Conservation (phyloP, 2,888 invertebrate genomes). For the Amphipoea lucens region DNA sequence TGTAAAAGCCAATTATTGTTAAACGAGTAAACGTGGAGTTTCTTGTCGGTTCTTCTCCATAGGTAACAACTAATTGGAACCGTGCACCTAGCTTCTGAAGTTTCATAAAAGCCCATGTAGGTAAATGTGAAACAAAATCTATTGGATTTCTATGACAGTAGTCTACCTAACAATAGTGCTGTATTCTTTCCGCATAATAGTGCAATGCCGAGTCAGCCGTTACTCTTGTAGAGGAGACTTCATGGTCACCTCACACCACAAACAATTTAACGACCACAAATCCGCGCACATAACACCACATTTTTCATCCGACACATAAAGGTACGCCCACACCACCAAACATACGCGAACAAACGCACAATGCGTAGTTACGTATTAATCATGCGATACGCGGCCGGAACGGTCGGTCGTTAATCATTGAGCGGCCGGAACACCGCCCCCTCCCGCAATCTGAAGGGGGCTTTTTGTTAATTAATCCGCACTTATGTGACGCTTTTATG, state of each 20-base stretch:
- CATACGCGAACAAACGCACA: slow-evolving; percentile 74
- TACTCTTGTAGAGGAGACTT: background rate
- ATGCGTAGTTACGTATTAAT: slow-evolving; percentile 87
- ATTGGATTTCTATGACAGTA: too few species aligned
- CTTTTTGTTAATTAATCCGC: slow-evolving; percentile 89
- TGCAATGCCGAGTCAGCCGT: background rate
- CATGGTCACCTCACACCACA: slow-evolving; percentile 18
- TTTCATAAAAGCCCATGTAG: background rate
- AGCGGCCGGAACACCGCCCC: slow-evolving; percentile 80
- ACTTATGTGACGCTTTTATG: slow-evolving; percentile 74
- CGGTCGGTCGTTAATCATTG: slow-evolving; percentile 87
- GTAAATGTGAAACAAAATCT: background rate
- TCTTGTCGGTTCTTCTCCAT: background rate
- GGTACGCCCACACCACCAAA: slow-evolving; percentile 66
- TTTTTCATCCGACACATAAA: slow-evolving; percentile 61
- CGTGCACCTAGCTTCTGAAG: background rate
- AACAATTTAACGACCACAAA: slow-evolving; percentile 45
- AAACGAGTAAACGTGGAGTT: background rate
- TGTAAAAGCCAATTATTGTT: background rate
- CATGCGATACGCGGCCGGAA: slow-evolving; percentile 85
- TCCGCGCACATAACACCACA: slow-evolving; percentile 42
- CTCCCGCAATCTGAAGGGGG: slow-evolving; percentile 75
- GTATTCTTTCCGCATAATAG: background rate
- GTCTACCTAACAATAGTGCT: background rate
- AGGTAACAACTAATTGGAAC: background rate